phyloP scores from a whole-genome alignment of 1,140 invertebrate genomes.

The Contarinia nasturtii region DNA sequence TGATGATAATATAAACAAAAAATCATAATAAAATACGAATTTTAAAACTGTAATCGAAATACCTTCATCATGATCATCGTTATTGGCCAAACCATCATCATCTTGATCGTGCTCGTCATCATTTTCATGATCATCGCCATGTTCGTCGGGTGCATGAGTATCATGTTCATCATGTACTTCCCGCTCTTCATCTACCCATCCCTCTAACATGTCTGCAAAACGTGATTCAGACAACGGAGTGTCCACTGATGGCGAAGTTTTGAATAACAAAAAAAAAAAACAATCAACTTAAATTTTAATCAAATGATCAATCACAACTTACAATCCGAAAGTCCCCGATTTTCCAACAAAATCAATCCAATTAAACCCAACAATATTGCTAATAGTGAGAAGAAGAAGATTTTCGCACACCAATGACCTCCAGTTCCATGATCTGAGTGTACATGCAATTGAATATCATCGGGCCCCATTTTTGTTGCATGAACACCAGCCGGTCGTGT shows the following conservation, averaged over 20 bases:
- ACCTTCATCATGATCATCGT: slow-evolving; percentile 16
- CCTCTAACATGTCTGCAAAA: slow-evolving; percentile 52
- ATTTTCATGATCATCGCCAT: slow-evolving; percentile 12
- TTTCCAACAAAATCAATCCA: slow-evolving; percentile 57
- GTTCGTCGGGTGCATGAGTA: slow-evolving; percentile 21
- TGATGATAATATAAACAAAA: background rate
- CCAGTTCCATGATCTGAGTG: slow-evolving; percentile 52
- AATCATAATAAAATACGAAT: background rate
- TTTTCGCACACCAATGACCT: slow-evolving; percentile 62
- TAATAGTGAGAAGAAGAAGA: slow-evolving; percentile 57
- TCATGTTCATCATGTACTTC: slow-evolving; percentile 33
- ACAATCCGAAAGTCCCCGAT: slow-evolving; percentile 57
- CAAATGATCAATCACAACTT: slow-evolving; percentile 11
- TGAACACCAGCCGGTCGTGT: slow-evolving; percentile 15
- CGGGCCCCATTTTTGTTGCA: slow-evolving; percentile 23
- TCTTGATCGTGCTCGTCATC: slow-evolving; percentile 8
- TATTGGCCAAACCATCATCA: slow-evolving; percentile 11
- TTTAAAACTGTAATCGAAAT: no score
- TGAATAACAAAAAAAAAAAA: no score
- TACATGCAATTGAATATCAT: slow-evolving; percentile 45
- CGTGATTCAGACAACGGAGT: slow-evolving; percentile 44
- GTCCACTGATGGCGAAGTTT: no score
- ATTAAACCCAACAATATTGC: slow-evolving; percentile 46
- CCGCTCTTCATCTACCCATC: slow-evolving; percentile 51
- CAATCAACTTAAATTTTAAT: slow-evolving; percentile 10